Evolutionary conservation across 2,888 invertebrate genomes (phyloP), one percentile per base, ranked within the genome.

Genomic region (Drosophila fungiperda): DNA sequence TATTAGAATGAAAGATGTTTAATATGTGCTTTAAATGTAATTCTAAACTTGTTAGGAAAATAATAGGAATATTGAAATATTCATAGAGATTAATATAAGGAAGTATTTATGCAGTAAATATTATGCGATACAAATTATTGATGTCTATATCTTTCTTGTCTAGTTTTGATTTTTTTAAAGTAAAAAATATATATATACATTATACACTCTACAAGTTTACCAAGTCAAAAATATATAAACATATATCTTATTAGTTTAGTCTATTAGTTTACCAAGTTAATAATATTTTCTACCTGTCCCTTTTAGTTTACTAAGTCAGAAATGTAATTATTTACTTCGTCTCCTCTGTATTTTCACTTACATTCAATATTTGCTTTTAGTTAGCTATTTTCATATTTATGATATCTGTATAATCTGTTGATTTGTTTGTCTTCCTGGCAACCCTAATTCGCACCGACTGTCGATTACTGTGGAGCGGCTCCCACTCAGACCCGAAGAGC

Each of bases 391-490:
- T 54, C 3, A 33, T 36, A 38, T 17, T 55, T 36, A 42, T n/a
- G 9, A 4, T 35, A 42, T 2, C 5, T 42, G n/a, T 17, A 9
- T 15, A 45, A 45, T 15, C 1, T 15, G 15, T 15, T 23, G 8
- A 4, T 45, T 15, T 15, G 15, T 36, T 26, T 36, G 15, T 32
- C n/a, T 6, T n/a, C 57, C 54, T 67, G 87, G 29, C 55, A 55
- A 55, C 55, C 55, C 55, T 55, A 8, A 12, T 12, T n/a, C 17
- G 26, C 6, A 36, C 36, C 23, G 36, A 54, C 54, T 36, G 36
- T 36, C 23, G 54, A 36, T 36, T 54, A 36, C 20, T 23, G 35
- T 23, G 17, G 17, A 64, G 61, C 87, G 68, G 70, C 86, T 85
- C 80, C 76, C 81, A 72, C 77, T 73, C 52, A 45, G 20, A 15